These are phyloP conservation scores for Ptiloglossa arizonensis DNA, from an alignment of 1,140 invertebrate species.

Conservation along the genomic window DNA sequence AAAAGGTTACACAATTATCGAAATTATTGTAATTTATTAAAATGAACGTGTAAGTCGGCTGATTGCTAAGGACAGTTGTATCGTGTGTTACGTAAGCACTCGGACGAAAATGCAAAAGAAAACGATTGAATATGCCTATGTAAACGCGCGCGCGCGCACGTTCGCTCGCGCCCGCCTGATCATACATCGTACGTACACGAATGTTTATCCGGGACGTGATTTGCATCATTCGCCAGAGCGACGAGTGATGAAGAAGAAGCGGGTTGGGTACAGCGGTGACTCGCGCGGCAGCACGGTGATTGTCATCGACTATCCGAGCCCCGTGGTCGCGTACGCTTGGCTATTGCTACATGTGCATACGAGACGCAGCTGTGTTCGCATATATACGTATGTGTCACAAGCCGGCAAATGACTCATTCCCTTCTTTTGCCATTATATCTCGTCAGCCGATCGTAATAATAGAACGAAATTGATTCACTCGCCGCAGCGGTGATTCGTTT, in stretches of 20 bases:
- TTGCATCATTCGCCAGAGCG: constrained; percentile 55
- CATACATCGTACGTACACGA: no score
- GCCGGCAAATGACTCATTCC: constrained; percentile 66
- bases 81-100: constrained; percentile 29
- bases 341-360: constrained; percentile 27
- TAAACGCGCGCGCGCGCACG: constrained; percentile 8
- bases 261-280: constrained; percentile 31
- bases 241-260: constrained; percentile 57
- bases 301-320: constrained; percentile 19
- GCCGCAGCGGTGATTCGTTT: constrained; percentile 43
- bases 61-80: constrained; percentile 39
- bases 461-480: constrained; percentile 74
- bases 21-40: constrained; percentile 39
- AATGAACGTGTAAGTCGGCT: constrained; percentile 35
- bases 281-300: constrained; percentile 28
- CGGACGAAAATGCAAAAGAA: neutral
- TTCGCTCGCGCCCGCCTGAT: no score
- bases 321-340: neutral
- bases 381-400: constrained; percentile 60
- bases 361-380: constrained; percentile 31
- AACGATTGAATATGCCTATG: constrained; percentile 13
- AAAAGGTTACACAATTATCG: no score
- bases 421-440: constrained; percentile 67
- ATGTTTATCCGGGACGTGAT: constrained; percentile 61
- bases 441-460: constrained; percentile 72